A percentile compares a stretch with the other conserved stretches of the same genome.
These are phyloP conservation scores for Pycnonotus jocosus DNA, from an alignment of 2,113 vertebrate genomes.

Conservation along the genomic window DNA sequence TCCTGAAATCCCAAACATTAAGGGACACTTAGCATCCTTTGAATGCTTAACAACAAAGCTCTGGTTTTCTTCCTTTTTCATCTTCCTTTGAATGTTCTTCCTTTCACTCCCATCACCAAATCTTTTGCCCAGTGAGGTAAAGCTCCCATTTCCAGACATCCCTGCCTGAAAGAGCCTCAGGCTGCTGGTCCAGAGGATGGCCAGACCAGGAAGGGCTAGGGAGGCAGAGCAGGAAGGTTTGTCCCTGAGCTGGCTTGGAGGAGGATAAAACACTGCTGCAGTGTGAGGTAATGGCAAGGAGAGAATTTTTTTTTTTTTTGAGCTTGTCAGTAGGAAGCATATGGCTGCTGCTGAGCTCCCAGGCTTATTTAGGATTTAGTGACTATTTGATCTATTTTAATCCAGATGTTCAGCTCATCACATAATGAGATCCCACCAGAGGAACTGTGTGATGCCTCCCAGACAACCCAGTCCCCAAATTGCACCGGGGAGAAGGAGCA, in stretches of 20 bases:
- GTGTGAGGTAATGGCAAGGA: constrained; percentile 34
- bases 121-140: background rate
- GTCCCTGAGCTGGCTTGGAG: background rate
- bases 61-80: background rate
- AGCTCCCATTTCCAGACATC: background rate
- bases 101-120: background rate
- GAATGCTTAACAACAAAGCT: background rate
- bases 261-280: background rate
- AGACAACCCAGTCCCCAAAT: background rate
- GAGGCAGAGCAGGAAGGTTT: background rate
- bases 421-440: constrained; percentile 53
- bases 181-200: background rate
- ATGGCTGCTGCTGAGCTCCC: constrained; percentile 31
- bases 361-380: constrained; percentile 61
- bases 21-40: background rate
- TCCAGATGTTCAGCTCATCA: constrained; percentile 56
- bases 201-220: background rate
- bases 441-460: background rate
- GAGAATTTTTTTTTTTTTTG: background rate
- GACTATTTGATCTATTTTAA: constrained; percentile 55
- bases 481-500: background rate
- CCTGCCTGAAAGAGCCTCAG: background rate
- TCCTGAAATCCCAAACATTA: background rate
- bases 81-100: background rate
- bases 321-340: constrained; percentile 43